Evolutionary conservation across 1,140 invertebrate genomes (phyloP), one percentile per base, ranked within the genome.

Genomic region (Bombyx mandarina): DNA sequence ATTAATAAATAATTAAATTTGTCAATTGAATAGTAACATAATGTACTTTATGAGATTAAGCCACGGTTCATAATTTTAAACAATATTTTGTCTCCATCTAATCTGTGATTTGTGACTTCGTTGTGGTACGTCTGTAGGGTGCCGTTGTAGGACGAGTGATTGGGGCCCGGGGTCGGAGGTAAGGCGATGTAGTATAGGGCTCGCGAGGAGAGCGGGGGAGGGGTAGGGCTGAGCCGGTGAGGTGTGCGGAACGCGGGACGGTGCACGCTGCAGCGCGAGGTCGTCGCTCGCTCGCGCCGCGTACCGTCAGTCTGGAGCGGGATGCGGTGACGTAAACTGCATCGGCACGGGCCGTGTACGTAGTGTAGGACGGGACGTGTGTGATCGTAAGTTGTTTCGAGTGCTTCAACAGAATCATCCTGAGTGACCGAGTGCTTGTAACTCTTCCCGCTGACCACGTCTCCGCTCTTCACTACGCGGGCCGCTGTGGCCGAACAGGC

Each of bases 291-390:
- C 81, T 77, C 74, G 77, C 79, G 67, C 67, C 68, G 73, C 70
- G 74, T 59, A 60, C 65, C 49, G 81, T 74, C 83, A 86, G 83
- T 86, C 81, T 79, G 83, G 81, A 86, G 83, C 83, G 83, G 83
- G 83, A 84, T 86, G 83, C 83, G 83, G 83, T 86, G 83, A 86
- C 83, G 83, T 85, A 84, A 80, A 83, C 79, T 86, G 83, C 83
- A 86, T 73, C 77, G 83, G 83, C 82, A 76, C 69, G 77, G 76
- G 83, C 80, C 83, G 82, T 71, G 55, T 78, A 71, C 79, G 80
- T 86, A 86, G 80, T 85, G 83, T 85, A 82, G 80, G 75, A 81
- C 80, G 80, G 80, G 78, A 86, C 77, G 77, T 74, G 75, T 83
- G 50, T 51, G 63, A 67, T 73, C 70, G 69, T 73, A 76, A 2